Evolutionary conservation across 2,888 invertebrate genomes (phyloP), one percentile per base, ranked within the genome.

Genomic region (Tenthredo distinguenda): DNA sequence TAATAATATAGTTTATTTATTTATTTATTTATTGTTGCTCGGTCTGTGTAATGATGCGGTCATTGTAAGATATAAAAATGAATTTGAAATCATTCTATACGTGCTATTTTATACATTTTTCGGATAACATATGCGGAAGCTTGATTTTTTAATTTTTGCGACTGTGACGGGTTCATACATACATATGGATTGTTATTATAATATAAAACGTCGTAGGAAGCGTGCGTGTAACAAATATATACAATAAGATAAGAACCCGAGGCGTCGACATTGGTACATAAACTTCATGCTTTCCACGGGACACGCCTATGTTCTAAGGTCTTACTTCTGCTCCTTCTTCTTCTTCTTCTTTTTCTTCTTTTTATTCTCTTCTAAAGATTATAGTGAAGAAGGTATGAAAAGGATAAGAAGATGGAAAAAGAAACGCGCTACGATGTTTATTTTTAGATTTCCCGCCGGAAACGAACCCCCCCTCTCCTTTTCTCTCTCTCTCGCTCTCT

Each of bases 371-470:
- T 21, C 26, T 9, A 47, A 47, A 68, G 26, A 68, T 62, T 71
- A 50, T 84, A 74, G 84, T 50, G 50, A 81, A 82, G 47, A 81
- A 71, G 31, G 50, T 77, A 84, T 55, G 74, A 84, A 84, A 37
- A 65, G 79, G 55, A 50, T 76, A 76, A 58, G 58, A 50, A 85
- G 79, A 74, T 62, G 10, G 37, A 47, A 68, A 74, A 76, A 82
- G 82, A 82, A 82, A 40, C 74, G 84, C 83, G 15, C 1, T 62
- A 40, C 31, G 72, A 55, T 72, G 55, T 86, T 86, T 87, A 87
- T 87, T 87, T 87, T 87, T 87, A 87, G 85, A 37, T 21, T 82
- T 83, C 81, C 74, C 77, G 76, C 83, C 85, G 84, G 82, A 81
- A 85, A 76, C 81, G 81, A 68, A 84, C 58, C 83, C n/a, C 62